These are phyloP conservation scores for Anomalospiza imberbis DNA, from an alignment of 2,797 vertebrate species.

Conservation along the genomic window DNA sequence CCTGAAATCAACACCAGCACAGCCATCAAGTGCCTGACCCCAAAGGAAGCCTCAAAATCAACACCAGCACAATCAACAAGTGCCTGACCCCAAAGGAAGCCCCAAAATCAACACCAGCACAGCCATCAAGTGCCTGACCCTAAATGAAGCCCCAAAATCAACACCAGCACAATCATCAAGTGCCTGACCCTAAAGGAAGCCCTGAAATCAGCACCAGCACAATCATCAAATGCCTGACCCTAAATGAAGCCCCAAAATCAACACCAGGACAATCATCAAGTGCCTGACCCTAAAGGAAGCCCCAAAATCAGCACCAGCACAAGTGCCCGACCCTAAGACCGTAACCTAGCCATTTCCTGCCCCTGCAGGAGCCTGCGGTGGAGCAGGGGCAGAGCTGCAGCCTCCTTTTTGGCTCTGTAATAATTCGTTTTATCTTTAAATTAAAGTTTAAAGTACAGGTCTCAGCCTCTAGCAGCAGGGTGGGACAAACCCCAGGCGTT, in stretches of 20 bases:
- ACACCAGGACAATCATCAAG: not conserved
- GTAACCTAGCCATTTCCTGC: not conserved
- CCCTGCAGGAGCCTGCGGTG: accelerated
- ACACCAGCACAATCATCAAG: accelerated
- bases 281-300: not conserved
- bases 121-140: not conserved
- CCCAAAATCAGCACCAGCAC: not conserved
- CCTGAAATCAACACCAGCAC: not conserved
- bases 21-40: accelerated
- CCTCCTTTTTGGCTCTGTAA: not conserved
- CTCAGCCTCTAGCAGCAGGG: too few relatives aligned
- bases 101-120: not conserved
- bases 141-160: not conserved
- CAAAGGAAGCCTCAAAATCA: not conserved
- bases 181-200: not conserved
- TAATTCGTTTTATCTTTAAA: not conserved
- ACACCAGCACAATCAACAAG: too few relatives aligned
- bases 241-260: not conserved
- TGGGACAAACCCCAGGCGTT: not conserved
- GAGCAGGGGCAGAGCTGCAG: not conserved
- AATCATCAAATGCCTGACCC: not conserved
- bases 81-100: not conserved
- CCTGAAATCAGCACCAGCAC: not conserved
- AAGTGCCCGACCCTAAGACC: not conserved
- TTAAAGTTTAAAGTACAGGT: not conserved